Evolutionary conservation across 2,797 vertebrate genomes (phyloP).

Genomic region (Syndactyla subalaris): DNA sequence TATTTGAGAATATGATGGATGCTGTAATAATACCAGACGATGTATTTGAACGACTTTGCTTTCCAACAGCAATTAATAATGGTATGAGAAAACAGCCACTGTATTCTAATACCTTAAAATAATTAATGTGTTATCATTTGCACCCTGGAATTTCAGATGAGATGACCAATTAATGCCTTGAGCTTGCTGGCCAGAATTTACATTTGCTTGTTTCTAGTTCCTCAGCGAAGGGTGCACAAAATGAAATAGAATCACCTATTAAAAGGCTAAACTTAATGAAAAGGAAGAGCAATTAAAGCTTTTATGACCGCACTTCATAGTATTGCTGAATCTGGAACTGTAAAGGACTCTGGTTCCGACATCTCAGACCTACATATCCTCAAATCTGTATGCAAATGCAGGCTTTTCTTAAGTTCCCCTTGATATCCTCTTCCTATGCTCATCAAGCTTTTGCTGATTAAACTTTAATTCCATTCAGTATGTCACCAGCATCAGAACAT

Average conservation of each 20-base stretch:
- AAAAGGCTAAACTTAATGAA: background rate
- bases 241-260: background rate
- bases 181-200: background rate
- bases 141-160: background rate
- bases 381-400: background rate
- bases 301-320: background rate
- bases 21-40: background rate
- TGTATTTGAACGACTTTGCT: background rate
- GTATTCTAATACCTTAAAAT: background rate
- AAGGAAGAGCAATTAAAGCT: background rate
- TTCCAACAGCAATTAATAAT: constrained; percentile 22
- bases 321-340: background rate
- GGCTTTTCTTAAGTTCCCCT: background rate
- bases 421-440: background rate
- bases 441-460: constrained; percentile 31
- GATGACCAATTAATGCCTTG: background rate
- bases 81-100: background rate
- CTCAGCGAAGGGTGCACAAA: background rate
- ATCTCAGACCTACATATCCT: background rate
- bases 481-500: constrained; percentile 16
- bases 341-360: background rate
- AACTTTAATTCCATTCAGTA: background rate
- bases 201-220: background rate
- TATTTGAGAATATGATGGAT: constrained; percentile 6
- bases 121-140: background rate